Evolutionary conservation across 2,113 vertebrate species (phyloP).

Genomic region (Rhinoderma darwinii): DNA sequence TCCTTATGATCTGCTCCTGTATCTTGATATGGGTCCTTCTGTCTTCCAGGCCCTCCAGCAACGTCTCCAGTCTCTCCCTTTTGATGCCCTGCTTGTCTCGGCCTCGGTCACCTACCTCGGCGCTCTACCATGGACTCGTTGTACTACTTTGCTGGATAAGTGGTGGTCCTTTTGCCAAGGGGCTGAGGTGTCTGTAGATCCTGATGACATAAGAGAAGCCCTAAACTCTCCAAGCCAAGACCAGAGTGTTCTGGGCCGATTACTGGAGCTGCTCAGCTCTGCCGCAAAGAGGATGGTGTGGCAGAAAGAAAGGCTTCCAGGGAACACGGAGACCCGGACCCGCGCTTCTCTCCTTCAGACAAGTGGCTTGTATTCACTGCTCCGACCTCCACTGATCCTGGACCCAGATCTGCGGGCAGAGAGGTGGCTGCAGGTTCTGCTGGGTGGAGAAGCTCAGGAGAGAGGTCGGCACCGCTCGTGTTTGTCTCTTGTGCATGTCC

Average conservation of each 20-base stretch:
- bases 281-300: slow-evolving; percentile 64
- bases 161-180: slow-evolving; percentile 76
- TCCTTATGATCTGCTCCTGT: no score
- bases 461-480: not conserved
- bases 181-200: slow-evolving; percentile 66
- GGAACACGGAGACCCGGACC: slow-evolving; percentile 64
- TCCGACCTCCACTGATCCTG: slow-evolving; percentile 76
- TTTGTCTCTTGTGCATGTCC: not conserved
- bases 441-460: not conserved
- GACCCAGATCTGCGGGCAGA: slow-evolving; percentile 69
- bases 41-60: not conserved
- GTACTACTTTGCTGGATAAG: slow-evolving; percentile 75
- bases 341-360: slow-evolving; percentile 72
- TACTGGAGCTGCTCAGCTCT: slow-evolving; percentile 67
- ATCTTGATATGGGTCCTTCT: not conserved
- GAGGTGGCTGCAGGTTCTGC: not conserved
- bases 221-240: slow-evolving; percentile 51
- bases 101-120: slow-evolving; percentile 78
- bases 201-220: slow-evolving; percentile 68
- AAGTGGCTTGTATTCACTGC: slow-evolving; percentile 51
- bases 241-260: slow-evolving; percentile 64
- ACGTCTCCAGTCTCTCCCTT: slow-evolving; percentile 57
- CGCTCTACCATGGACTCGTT: slow-evolving; percentile 71
- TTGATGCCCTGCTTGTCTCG: slow-evolving; percentile 79
- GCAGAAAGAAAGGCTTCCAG: slow-evolving; percentile 62